Evolutionary conservation across 2,797 vertebrate species (phyloP).

Genomic region (Spinus olivaceus): DNA sequence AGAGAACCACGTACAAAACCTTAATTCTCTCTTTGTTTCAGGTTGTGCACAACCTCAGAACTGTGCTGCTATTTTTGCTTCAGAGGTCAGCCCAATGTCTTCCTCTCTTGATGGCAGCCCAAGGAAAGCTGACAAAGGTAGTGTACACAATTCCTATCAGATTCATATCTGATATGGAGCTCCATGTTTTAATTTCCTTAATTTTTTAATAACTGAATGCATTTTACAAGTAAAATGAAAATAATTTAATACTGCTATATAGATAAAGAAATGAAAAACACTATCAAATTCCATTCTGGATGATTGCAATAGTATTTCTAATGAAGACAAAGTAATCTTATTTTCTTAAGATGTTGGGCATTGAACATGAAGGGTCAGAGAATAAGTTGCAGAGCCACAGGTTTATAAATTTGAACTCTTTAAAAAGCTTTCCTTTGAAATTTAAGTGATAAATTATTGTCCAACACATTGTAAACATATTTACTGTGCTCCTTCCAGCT

Average conservation of each 20-base stretch:
- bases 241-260: background rate
- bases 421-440: background rate
- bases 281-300: background rate
- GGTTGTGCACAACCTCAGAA: background rate
- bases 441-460: background rate
- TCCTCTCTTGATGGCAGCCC: background rate
- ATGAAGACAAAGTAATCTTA: background rate
- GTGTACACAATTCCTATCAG: background rate
- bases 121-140: background rate
- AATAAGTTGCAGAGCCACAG: background rate
- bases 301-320: background rate
- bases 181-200: background rate
- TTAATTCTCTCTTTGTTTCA: background rate
- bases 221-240: background rate
- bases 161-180: background rate
- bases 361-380: background rate
- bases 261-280: background rate
- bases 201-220: background rate
- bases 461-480: background rate
- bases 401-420: background rate
- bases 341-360: background rate
- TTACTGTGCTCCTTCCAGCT: background rate
- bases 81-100: accelerated
- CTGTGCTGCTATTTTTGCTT: background rate
- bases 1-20: accelerated